phyloP scores from a whole-genome alignment of 2,888 invertebrate genomes.

The Aproaerema taeniolella region DNA sequence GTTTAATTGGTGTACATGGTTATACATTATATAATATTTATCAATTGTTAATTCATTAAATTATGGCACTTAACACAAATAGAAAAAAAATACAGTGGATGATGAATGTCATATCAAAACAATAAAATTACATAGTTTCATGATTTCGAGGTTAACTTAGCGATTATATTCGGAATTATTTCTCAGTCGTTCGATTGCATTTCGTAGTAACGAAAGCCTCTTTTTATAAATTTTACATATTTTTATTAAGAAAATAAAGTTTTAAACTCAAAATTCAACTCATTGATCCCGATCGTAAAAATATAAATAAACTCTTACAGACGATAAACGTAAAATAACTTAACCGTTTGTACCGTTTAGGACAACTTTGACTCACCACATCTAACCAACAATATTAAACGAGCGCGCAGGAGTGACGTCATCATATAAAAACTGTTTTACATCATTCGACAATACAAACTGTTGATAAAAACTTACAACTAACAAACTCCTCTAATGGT shows the following conservation, averaged over 20 bases:
- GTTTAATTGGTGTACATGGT: constrained; percentile 77
- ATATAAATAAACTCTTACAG: constrained; percentile 62
- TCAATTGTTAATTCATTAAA: constrained; percentile 75
- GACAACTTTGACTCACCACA: constrained; percentile 61
- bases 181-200: constrained; percentile 75
- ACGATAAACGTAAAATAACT: constrained; percentile 55
- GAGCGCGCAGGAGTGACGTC: constrained; percentile 69
- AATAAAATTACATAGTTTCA: constrained; percentile 29
- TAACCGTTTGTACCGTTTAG: constrained; percentile 69
- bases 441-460: constrained; percentile 65
- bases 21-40: constrained; percentile 73
- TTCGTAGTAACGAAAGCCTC: constrained; percentile 60
- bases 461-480: constrained; percentile 70
- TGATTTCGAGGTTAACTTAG: constrained; percentile 50
- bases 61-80: constrained; percentile 76
- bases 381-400: constrained; percentile 38
- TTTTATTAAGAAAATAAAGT: constrained; percentile 66
- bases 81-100: constrained; percentile 61
- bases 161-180: constrained; percentile 65
- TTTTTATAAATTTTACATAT: constrained; percentile 46
- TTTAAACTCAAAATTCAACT: constrained; percentile 60
- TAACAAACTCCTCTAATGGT: constrained; percentile 55
- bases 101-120: constrained; percentile 55
- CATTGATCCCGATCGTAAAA: constrained; percentile 72
- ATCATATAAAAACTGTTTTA: constrained; percentile 62